Evolutionary conservation across 1,140 invertebrate species (phyloP), one percentile per base, ranked within the genome.

Genomic region (Formica selysi): DNA sequence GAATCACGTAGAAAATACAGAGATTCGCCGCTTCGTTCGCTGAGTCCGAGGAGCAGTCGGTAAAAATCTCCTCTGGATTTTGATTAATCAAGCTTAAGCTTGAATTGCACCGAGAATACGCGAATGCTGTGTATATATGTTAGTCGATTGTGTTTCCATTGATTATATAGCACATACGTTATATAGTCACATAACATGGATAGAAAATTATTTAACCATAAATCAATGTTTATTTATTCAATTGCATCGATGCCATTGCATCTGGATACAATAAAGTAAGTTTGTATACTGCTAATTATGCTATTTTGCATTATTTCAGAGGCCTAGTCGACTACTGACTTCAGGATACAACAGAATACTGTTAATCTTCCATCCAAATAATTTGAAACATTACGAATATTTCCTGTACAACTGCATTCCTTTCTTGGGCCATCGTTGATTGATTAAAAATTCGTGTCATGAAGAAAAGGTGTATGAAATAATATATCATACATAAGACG

Each of bases 31-130:
- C 54, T 86, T 61, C 90, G 90, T 68, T 91, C 90, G 41, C 48
- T 89, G 51, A 91, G 90, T 76, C 90, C 90, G 65, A 87, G 90
- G 71, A 91, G 61, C 85, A 91, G 86, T 87, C 90, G 90, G 90
- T 91, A 91, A 87, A 78, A 61, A 13, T 48, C 44, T 51, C 57
- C 19, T 13, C 16, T 16, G 6, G 64, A 41, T 38, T 57, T n/a
- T 57, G 2, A 54, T 22, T 41, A 29, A 29, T 29, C 26, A 29
- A 29, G 1, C 26, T 29, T 29, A 41, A 44, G 22, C 6, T 80
- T 3, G 44, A 76, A 32, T 68, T 80, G 32, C 76, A 80, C 16
- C 44, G 64, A 70, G 16, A 68, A 54, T 54, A 51, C 10, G 32
- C 38, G 13, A 29, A 64, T 32, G 44, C 8, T n/a, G 13, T 13